Base-by-base conservation (phyloP, 2,797 vertebrate genomes). In the Sitta carolinensis region DNA sequence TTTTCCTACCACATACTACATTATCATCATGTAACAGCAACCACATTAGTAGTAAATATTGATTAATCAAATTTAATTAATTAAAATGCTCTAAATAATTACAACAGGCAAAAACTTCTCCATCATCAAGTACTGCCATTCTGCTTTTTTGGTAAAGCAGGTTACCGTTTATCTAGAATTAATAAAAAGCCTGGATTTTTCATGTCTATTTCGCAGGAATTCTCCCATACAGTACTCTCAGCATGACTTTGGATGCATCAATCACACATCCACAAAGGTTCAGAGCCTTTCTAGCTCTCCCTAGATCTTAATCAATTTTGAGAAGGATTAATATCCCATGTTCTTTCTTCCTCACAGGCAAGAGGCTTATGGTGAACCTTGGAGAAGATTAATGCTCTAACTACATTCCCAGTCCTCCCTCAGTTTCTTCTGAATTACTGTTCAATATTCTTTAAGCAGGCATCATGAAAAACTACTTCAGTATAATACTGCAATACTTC, bases 241-340 rank as follows among this genome's bases (percentile, higher is more conserved):
- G 32, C 2, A 6, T 63, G 61, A 32, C 50, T 86, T 38, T 64
- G 32, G 25, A 51, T 30, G 10, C 42, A 90, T 59, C 74, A 73
- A 3, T 84, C 58, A 82, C 69, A 68, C 32, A 86, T 23, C 20
- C 58, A 70, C 20, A 48, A 34, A 50, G 9, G 32, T 72, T 88
- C 67, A 93, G 27, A 82, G 43, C 9, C 62, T 52, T 75, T 76
- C 17, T 17, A 68, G 29, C 34, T 75, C 27, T 68, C 36, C 16
- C 26, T 8, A 63, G 67, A 84, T 50, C 42, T 81, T 47, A 64
- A 90, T 27, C 21, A 61, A 78, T 90, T 93, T 89, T 84, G 58
- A 94, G 21, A 91, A 94, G 67, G 67, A 89, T 89, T 90, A 91
- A 90, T 77, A 89, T 42, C 48, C 13, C 32, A 34, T 14, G 32